phyloP scores from a whole-genome alignment of 2,113 vertebrate species.

The Danio rerio region GRCz12tu NC_133177.1:54581001-54581500 shows the following conservation, averaged over 20 bases:
- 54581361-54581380: background rate
- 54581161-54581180: background rate
- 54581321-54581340: no score
- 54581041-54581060: no score
- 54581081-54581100: background rate
- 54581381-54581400: background rate
- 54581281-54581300: background rate
- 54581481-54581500: conserved; percentile 27
- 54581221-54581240: background rate
- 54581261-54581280: background rate
- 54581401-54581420: background rate
- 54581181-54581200: background rate
- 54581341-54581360: background rate
- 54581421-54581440: background rate
- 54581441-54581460: background rate
- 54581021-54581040: no score
- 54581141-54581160: no score
- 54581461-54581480: conserved; percentile 13
- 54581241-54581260: background rate
- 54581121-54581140: no score
- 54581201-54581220: background rate
- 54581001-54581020: no score
- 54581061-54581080: no score
- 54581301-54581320: background rate
- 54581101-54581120: no score